Base-by-base conservation (phyloP, 1,140 invertebrate species). In the Branchinecta lindahli region DNA sequence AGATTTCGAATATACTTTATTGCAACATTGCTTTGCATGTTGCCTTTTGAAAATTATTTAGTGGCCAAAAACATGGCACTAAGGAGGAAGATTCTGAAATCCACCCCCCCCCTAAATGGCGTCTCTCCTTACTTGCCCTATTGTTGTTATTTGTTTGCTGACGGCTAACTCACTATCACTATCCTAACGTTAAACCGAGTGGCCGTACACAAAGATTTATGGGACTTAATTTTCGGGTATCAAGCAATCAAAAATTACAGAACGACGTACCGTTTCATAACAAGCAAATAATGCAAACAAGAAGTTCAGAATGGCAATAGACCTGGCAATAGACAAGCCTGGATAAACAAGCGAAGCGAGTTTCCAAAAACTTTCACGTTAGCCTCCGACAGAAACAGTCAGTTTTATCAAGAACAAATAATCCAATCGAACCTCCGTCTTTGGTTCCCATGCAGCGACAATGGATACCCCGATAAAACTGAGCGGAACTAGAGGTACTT, bases 301-400 rank as follows among this genome's bases (percentile, higher is more conserved):
- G 18, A 66, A 68, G 67, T 45, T 46, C 7, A 68, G 46, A 68
- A 44, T 68, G 10, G 7, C 15, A 68, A 46, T n/a, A 68, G 45
- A 44, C 67, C 20, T 68, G 10, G 7, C 15, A 68, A 46, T n/a
- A 68, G 45, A 44, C 67, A 45, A 68, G 67, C 46, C 46, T 33
- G 45, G 67, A 46, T n/a, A 68, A 33, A 33, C 33, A 33, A 33
- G 33, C n/a, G n/a, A n/a, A n/a, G 33, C 33, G n/a, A 33, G 33
- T 33, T 33, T 1, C 33, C 33, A 33, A 33, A 33, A 33, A 33
- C 33, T 5, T 33, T 33, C 33, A 33, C 33, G 33, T 5, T 33
- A 33, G 1, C 33, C 33, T 33, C 33, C 33, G 33, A 33, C 5
- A 33, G 5, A 33, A 33, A 33, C 33, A 33, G 33, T n/a, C n/a